Base-by-base conservation (phyloP, 2,113 vertebrate species). In the Chionodraco myersi region DNA sequence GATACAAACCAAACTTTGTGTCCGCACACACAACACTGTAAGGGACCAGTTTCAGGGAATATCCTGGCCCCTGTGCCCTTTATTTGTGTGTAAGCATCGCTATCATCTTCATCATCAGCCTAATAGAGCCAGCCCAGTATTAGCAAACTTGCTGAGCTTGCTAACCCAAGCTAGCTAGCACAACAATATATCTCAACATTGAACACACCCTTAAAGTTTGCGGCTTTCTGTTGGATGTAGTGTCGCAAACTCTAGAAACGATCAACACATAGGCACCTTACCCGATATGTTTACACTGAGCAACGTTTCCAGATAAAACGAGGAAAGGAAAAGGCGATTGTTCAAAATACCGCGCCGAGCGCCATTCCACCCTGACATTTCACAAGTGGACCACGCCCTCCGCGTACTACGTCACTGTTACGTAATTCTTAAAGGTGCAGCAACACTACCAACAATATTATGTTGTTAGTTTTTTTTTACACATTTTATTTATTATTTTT, bases 281-380 rank as follows among this genome's bases (percentile, higher is more conserved):
- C 81, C 91, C 14, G 66, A 72, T 77, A 13, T 59, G 65, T 79
- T 41, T 52, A 68, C 64, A 72, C 56, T 4, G 74, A 52, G 62
- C 78, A 51, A 79, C 80, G 84, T 79, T 86, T 91, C 79, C 80
- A 87, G 83, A 89, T 79, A 75, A 89, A 91, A 65, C 87, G 84
- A 82, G 90, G 86, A 94, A 92, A 94, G 93, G 91, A 92, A 95
- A 93, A 93, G 90, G 91, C 93, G 96, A 96, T 97, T 96, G 97
- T 98, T 98, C 96, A 98, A 98, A 98, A 98, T 98, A 97, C 96
- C 97, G 97, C 97, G 97, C 97, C 96, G 95, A 96, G 96, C 97
- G 97, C 97, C 97, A 97, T 97, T 96, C 95, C 95, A 91, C 95
- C 95, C 96, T 93, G 95, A 94, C 96, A 97, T 96, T 96, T 97